Evolutionary conservation across 2,888 invertebrate genomes (phyloP), one percentile per base, ranked within the genome.

Genomic region (Calephelis perditalis): DNA sequence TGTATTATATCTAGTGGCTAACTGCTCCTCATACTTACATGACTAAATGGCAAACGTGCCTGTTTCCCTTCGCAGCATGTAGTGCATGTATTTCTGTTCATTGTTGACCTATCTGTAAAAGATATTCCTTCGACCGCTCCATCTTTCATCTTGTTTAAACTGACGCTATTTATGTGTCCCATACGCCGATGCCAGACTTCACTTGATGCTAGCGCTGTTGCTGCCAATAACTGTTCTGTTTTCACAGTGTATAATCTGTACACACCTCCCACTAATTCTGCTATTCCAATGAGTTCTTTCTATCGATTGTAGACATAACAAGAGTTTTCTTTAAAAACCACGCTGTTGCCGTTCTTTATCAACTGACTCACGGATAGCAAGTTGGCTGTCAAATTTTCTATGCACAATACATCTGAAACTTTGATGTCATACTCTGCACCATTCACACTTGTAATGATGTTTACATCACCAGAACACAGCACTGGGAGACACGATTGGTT

Each of bases 401-500:
- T 52, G 57, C 66, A 68, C 8, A 60, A 64, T 2, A 70, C 65
- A 12, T 64, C 54, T 57, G 62, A 47, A 2, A 70, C 58, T 0
- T n/a, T 43, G 8, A 64, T 62, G 43, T 64, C 63, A 47, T 61
- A 64, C 5, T 61, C 58, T 1, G 12, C 10, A 40, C 43, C 44
- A 26, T 46, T 44, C 0, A 49, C 43, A 3, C 8, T 11, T n/a
- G 63, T 65, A 10, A 45, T 57, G 8, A 67, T 61, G 5, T 62
- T n/a, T 43, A 59, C 56, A 59, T 67, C 62, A n/a, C 63, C 67
- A 45, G 56, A 59, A 62, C 63, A 65, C 15, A 62, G 15, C 7
- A 72, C 72, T 36, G 66, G 67, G 26, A 73, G 58, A n/a, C 37
- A 63, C 43, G 44, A 56, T 57, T 67, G 55, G 44, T 72, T 71